Conservation (phyloP, 2,113 vertebrate genomes). For the Junco hyemalis region DNA sequence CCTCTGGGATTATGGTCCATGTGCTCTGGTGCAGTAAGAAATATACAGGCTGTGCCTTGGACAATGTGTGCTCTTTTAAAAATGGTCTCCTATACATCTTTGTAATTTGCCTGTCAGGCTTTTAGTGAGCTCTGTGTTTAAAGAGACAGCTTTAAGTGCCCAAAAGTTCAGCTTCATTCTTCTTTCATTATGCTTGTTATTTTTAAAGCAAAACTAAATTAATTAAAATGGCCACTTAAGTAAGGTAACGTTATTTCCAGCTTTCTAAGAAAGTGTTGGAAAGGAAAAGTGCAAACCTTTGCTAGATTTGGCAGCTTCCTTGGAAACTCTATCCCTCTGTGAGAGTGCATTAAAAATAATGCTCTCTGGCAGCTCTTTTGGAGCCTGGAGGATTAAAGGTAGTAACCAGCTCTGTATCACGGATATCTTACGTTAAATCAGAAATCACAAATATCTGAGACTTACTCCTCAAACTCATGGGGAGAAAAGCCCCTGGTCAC, state of each 20-base stretch:
- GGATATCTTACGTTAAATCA: background rate
- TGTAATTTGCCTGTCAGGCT: background rate
- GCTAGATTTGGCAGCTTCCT: slow-evolving; percentile 28
- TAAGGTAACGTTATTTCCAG: slow-evolving; percentile 26
- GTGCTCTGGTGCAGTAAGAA: background rate
- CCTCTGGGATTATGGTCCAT: background rate
- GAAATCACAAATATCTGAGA: background rate
- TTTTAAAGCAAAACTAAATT: background rate
- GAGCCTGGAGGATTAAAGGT: slow-evolving; percentile 31
- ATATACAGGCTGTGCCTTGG: background rate
- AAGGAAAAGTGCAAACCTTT: background rate
- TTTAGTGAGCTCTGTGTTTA: background rate
- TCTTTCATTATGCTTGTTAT: background rate
- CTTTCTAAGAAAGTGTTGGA: slow-evolving; percentile 51
- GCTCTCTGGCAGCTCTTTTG: slow-evolving; percentile 30
- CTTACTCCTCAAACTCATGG: background rate
- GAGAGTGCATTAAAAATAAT: slow-evolving; percentile 27
- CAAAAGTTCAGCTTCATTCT: background rate
- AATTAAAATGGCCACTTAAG: slow-evolving; percentile 1
- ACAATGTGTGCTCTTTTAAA: background rate
- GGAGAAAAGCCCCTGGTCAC: background rate
- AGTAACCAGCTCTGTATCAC: background rate
- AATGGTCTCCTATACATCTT: background rate
- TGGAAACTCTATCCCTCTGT: slow-evolving; percentile 32
- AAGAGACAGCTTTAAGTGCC: background rate